Percentiles rank a stretch among this genome's conserved stretches.
Evolutionary conservation across 2,888 invertebrate species (phyloP).

Genomic region (Bombylius major): DNA sequence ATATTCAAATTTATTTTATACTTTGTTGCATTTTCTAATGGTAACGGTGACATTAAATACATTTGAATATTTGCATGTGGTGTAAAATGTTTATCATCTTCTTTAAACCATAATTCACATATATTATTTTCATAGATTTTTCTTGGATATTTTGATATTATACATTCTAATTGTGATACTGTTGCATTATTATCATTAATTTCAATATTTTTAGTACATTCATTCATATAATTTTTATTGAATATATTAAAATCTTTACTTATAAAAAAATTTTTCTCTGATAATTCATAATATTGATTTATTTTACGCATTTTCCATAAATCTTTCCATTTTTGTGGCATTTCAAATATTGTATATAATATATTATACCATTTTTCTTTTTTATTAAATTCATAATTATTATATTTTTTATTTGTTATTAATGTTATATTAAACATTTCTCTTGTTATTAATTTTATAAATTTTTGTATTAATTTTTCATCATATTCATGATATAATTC

Average conservation of each 20-base stretch:
- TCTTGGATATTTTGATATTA: constrained; percentile 36
- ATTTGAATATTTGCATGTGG: constrained; percentile 58
- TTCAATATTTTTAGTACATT: too few relatives aligned
- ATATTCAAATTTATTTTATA: constrained; percentile 22
- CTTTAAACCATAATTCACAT: constrained; percentile 62
- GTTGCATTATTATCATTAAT: too few relatives aligned
- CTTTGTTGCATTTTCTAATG: constrained; percentile 46
- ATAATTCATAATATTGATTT: constrained; percentile 47
- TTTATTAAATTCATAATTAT: constrained; percentile 38
- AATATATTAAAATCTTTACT: constrained; percentile 45
- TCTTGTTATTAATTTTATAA: constrained; percentile 9
- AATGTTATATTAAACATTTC: constrained; percentile 13
- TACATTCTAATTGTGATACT: not conserved
- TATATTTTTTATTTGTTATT: constrained; percentile 3
- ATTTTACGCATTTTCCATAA: constrained; percentile 46
- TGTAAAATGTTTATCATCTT: constrained; percentile 61
- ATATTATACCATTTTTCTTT: constrained; percentile 72
- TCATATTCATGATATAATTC: constrained; percentile 59
- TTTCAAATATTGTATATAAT: constrained; percentile 49
- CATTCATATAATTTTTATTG: not conserved
- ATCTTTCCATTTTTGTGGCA: constrained; percentile 43
- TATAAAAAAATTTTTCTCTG: constrained; percentile 53
- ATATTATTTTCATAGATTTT: constrained; percentile 39
- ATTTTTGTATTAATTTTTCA: constrained; percentile 37
- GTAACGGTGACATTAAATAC: constrained; percentile 51